Base-by-base conservation (phyloP, 92 coral and sea anemone species). In the Pocillopora meandrina region DNA sequence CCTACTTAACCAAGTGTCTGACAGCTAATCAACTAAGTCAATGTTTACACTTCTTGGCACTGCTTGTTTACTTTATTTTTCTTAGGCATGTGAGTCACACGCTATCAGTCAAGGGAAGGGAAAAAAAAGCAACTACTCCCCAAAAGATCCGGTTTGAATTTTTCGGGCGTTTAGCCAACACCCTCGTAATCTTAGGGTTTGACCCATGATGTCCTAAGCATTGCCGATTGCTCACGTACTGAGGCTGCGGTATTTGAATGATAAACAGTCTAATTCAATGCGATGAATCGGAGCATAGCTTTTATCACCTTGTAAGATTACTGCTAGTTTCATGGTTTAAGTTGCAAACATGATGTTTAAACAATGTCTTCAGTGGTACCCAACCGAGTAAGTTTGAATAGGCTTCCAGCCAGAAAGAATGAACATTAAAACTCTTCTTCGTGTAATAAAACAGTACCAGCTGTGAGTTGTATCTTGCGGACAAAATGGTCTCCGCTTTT, bases 1-100 rank as follows among this genome's bases (percentile, higher is more conserved):
- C 19, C 52, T 74, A 83, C 86, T 83, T 83, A 83, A 83, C 80
- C 52, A 63, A 74, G 74, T 83, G 86, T 82, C 86, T 72, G 86
- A 72, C 78, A 72, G 60, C 42, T 71, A 82, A 82, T 82, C 70
- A 73, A 47, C 86, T 72, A 82, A 61, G 71, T 82, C 63, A 82
- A 72, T 82, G 86, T 83, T 83, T 83, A 83, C 64, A 74, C 80
- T 83, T 35, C 61, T 63, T 56, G 55, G 47, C 65, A 83, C 73
- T 73, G 72, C 80, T 74, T 83, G 86, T 83, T 83, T 83, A 83
- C 63, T 74, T 83, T 74, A 83, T 74, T 74, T 83, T 74, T 74
- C 74, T 64, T 65, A 58, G 70, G 68, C 55, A 62, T 49, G 79
- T 80, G 10, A 47, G 69, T 78, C 72, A 63, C 82, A 78, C 82